Percentiles rank a stretch among this genome's conserved stretches.
Conservation (phyloP, 92 coral and sea anemone species). For the Epizoanthus scotinus region DNA sequence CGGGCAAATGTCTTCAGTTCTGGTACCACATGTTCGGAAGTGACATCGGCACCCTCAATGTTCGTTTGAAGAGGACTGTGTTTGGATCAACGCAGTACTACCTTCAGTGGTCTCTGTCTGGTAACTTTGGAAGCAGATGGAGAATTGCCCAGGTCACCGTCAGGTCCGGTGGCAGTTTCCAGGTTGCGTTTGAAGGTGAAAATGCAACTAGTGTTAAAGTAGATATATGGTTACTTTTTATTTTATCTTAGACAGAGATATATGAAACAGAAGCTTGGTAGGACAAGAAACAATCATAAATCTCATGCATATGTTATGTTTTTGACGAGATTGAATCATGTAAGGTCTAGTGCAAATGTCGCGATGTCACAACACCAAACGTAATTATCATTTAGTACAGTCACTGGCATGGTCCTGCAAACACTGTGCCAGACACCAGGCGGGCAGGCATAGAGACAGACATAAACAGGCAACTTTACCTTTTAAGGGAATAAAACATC, state of each 20-base stretch:
- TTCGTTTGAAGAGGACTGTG: slow-evolving; percentile 60
- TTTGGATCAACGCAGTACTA: slow-evolving; percentile 76
- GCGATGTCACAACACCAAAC: too few species aligned
- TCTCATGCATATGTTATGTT: too few species aligned
- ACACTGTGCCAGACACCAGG: too few species aligned
- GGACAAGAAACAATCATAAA: too few species aligned
- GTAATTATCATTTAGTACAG: too few species aligned
- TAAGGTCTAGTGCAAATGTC: too few species aligned
- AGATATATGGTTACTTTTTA: background rate
- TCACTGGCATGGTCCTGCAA: too few species aligned
- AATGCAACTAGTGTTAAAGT: background rate
- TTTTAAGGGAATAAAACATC: too few species aligned
- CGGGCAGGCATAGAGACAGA: background rate
- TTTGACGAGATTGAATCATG: too few species aligned
- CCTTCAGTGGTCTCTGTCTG: slow-evolving; percentile 82
- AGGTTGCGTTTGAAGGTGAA: slow-evolving; percentile 72
- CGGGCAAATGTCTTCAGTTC: slow-evolving; percentile 83
- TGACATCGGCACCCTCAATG: slow-evolving; percentile 81
- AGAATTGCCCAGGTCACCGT: slow-evolving; percentile 86
- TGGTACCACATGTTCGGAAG: slow-evolving; percentile 95
- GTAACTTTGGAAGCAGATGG: slow-evolving; percentile 84
- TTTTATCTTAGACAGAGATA: too few species aligned
- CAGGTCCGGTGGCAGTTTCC: slow-evolving; percentile 52
- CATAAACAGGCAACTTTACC: too few species aligned
- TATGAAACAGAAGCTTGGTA: too few species aligned